Percentiles rank a stretch among this genome's conserved stretches.
These are phyloP conservation scores for Microplitis demolitor DNA, from an alignment of 1,140 invertebrate genomes.

Conservation along the genomic window DNA sequence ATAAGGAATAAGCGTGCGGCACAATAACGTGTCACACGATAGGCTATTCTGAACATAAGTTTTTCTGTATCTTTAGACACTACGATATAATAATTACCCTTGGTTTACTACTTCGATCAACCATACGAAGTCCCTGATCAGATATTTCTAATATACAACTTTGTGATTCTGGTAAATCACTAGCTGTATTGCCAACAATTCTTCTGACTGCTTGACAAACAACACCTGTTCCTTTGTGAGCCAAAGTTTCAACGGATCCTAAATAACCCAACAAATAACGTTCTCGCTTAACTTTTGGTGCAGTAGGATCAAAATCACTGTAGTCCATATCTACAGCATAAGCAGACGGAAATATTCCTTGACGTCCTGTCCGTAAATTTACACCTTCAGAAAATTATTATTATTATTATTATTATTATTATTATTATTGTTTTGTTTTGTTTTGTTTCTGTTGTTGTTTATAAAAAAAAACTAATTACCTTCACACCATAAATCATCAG, in stretches of 20 bases:
- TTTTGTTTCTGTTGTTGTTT: too few relatives aligned
- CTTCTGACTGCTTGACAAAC: slow-evolving; percentile 87
- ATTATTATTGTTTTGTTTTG: background rate
- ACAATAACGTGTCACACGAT: too few relatives aligned
- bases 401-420: background rate
- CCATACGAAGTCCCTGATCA: slow-evolving; percentile 93
- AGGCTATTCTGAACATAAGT: too few relatives aligned
- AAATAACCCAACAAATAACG: slow-evolving; percentile 92
- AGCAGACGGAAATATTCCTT: slow-evolving; percentile 95
- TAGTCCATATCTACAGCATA: slow-evolving; percentile 97
- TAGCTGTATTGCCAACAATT: slow-evolving; percentile 72
- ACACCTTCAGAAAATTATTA: slow-evolving; percentile 69
- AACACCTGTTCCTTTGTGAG: slow-evolving; percentile 89
- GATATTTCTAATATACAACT: slow-evolving; percentile 91
- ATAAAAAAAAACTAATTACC: slow-evolving; percentile 54
- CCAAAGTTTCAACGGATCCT: slow-evolving; percentile 92
- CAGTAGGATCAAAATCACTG: slow-evolving; percentile 88
- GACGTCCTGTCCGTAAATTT: slow-evolving; percentile 87
- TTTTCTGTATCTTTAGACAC: too few relatives aligned
- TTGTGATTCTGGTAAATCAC: slow-evolving; percentile 72
- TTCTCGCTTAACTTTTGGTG: slow-evolving; percentile 83
- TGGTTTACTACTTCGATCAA: slow-evolving; percentile 82
- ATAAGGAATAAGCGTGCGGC: too few relatives aligned
- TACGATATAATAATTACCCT: slow-evolving; percentile 62
- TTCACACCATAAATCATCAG: slow-evolving; percentile 97